Conservation (phyloP, 2,888 invertebrate genomes). For the Augiades crinisus region DNA sequence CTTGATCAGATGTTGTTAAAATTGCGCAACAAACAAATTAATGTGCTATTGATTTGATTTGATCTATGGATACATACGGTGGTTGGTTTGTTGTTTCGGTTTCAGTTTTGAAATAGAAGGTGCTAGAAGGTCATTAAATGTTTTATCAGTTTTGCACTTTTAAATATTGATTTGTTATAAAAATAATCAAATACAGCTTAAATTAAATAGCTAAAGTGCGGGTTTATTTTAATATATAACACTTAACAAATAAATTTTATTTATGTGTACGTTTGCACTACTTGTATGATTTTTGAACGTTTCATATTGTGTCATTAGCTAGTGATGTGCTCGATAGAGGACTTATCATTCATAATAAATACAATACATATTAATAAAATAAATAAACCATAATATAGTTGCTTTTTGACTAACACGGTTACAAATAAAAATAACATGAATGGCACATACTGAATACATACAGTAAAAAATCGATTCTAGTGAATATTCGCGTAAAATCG, state of each 20-base stretch:
- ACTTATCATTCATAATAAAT: too few species aligned
- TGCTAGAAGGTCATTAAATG: not conserved
- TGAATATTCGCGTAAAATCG: too few species aligned
- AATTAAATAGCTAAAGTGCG: too few species aligned
- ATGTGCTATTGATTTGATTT: slow-evolving; percentile 34
- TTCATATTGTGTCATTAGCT: not conserved
- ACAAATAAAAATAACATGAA: too few species aligned
- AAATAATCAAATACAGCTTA: too few species aligned
- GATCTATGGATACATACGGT: not conserved
- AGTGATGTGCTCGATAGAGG: not conserved
- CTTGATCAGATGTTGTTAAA: slow-evolving; percentile 21
- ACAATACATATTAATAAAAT: not conserved
- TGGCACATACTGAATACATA: too few species aligned
- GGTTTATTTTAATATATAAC: too few species aligned
- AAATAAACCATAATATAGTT: not conserved
- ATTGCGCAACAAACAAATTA: slow-evolving; percentile 69
- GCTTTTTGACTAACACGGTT: too few species aligned
- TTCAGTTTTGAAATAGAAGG: slow-evolving; percentile 3
- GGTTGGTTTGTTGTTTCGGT: not conserved
- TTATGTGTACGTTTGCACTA: not conserved
- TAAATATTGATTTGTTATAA: too few species aligned
- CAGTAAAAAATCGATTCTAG: too few species aligned
- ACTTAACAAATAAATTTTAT: not conserved
- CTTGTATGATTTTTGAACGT: not conserved
- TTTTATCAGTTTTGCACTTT: not conserved